phyloP scores from a whole-genome alignment of 2,797 vertebrate genomes.

The Cheirogaleus major region DNA sequence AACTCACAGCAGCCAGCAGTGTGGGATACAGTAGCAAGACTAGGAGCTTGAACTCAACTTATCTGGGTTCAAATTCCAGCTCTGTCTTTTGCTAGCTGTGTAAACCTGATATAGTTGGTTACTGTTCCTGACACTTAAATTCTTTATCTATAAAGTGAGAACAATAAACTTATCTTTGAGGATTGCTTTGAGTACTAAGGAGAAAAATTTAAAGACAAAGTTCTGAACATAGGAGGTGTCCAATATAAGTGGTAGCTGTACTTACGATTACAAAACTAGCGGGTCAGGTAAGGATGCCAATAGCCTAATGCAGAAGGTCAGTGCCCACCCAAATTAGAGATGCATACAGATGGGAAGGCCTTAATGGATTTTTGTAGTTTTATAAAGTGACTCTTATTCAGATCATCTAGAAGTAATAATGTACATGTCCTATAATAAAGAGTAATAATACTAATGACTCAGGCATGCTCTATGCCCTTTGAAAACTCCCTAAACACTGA shows the following conservation, averaged over 20 bases:
- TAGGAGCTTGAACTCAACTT: background rate
- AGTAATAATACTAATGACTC: background rate
- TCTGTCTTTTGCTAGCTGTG: background rate
- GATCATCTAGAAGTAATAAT: background rate
- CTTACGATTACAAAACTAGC: background rate
- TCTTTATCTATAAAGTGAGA: background rate
- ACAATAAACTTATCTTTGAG: background rate
- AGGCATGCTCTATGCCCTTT: background rate
- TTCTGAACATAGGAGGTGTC: accelerated
- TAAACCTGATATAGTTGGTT: background rate
- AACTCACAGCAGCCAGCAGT: too few species aligned
- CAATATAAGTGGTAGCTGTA: accelerated
- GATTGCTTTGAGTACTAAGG: background rate
- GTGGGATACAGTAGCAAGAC: background rate
- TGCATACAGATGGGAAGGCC: background rate
- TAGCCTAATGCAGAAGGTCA: background rate
- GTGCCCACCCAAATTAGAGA: background rate
- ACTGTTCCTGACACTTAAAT: background rate
- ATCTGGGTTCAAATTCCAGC: background rate
- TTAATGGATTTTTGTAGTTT: background rate
- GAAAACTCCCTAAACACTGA: background rate
- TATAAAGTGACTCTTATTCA: background rate
- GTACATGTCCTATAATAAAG: accelerated
- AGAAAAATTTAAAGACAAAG: accelerated
- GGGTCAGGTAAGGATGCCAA: background rate